Percentiles rank a stretch among this genome's conserved stretches.
phyloP scores from a whole-genome alignment of 2,113 vertebrate genomes.

The Perccottus glenii region DNA sequence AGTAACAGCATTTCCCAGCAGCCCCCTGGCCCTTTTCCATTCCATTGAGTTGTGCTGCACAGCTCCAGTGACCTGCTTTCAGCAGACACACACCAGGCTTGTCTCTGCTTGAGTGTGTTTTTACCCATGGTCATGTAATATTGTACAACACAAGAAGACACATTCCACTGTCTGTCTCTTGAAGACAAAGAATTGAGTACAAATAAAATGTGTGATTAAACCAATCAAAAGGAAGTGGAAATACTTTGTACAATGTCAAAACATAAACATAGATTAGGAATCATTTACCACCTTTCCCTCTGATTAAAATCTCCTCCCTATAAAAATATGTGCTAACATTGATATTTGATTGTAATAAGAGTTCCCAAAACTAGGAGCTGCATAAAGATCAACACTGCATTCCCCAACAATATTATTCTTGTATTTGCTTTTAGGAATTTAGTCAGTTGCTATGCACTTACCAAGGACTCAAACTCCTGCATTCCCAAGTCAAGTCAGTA shows the following conservation, averaged over 20 bases:
- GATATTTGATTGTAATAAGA: no score
- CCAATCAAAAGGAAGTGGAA: no score
- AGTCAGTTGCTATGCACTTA: constrained; percentile 11
- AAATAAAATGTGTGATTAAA: no score
- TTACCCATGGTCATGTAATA: constrained; percentile 18
- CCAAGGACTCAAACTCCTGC: constrained; percentile 42
- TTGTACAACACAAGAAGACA: constrained; percentile 49
- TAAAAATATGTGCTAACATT: no score
- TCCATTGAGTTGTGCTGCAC: constrained; percentile 52
- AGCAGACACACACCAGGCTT: constrained; percentile 50
- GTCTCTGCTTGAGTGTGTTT: constrained; percentile 58
- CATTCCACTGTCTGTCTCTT: constrained; percentile 58
- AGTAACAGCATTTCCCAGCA: constrained; percentile 27
- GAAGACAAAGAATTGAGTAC: not conserved
- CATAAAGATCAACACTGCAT: no score
- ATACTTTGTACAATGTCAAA: not conserved
- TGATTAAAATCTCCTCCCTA: no score
- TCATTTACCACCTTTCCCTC: no score
- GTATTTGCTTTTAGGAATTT: not conserved
- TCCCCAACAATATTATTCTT: no score
- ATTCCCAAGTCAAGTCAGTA: constrained; percentile 12
- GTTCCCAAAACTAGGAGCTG: no score
- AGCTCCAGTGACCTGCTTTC: constrained; percentile 66
- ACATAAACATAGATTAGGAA: no score
- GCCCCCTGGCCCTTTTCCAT: constrained; percentile 61